These are phyloP conservation scores for Rhadinocentrus ornatus DNA, from an alignment of 2,797 vertebrate genomes.

Conservation along the genomic window DNA sequence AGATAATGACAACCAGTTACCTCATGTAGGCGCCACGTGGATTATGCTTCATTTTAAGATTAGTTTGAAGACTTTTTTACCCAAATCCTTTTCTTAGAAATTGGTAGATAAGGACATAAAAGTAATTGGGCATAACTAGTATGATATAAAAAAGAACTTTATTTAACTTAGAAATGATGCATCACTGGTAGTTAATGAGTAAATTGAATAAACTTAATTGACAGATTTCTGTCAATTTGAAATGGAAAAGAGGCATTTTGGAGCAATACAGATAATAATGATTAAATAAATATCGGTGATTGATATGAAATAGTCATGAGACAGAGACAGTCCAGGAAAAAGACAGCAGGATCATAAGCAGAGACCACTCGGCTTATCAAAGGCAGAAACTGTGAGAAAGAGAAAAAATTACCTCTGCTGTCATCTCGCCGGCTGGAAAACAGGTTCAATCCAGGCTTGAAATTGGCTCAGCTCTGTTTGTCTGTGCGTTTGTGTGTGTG, in stretches of 20 bases:
- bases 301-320: neutral
- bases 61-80: constrained; percentile 62
- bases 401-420: constrained; percentile 55
- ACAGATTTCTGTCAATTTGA: neutral
- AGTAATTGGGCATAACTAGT: constrained; percentile 39
- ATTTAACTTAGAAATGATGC: constrained; percentile 18
- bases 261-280: neutral
- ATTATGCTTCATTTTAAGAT: constrained; percentile 74
- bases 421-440: constrained; percentile 52
- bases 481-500: constrained; percentile 35
- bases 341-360: constrained; percentile 28
- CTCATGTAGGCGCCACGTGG: constrained; percentile 69
- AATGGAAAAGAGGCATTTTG: neutral
- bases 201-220: neutral
- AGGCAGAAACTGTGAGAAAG: constrained; percentile 24
- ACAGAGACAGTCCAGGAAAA: neutral
- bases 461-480: constrained; percentile 56
- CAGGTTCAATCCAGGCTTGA: constrained; percentile 62
- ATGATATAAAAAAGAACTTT: constrained; percentile 5
- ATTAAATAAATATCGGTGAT: neutral
- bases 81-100: constrained; percentile 54
- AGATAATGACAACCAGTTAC: constrained; percentile 61
- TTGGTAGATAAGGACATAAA: constrained; percentile 48
- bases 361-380: constrained; percentile 39
- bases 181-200: neutral